Percentiles rank a stretch among this genome's conserved stretches.
phyloP scores from a whole-genome alignment of 2,797 vertebrate species.

The Monodelphis domestica region DNA sequence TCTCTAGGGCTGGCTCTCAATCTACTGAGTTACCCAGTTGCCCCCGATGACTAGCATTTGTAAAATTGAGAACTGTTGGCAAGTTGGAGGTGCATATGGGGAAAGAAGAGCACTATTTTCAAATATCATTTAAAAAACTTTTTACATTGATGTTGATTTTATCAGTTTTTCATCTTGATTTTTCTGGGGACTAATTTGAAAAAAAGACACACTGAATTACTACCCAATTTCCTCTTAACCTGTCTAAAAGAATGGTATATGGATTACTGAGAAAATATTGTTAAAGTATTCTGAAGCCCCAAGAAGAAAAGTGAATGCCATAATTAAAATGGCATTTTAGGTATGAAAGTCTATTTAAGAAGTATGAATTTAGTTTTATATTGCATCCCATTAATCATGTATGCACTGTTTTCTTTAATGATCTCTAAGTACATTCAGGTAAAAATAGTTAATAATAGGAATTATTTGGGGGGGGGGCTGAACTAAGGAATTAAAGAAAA shows the following conservation, averaged over 20 bases:
- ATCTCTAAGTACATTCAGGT: background rate
- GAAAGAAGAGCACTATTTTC: background rate
- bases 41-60: background rate
- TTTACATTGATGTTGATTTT: slow-evolving; percentile 12
- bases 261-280: background rate
- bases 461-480: background rate
- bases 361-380: background rate
- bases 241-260: background rate
- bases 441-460: background rate
- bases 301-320: background rate
- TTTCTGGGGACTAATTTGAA: slow-evolving; percentile 24
- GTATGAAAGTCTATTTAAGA: background rate
- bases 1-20: too few species aligned
- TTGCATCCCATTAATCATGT: background rate
- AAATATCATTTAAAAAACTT: slow-evolving; percentile 9
- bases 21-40: too few species aligned
- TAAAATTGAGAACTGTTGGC: background rate
- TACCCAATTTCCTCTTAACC: background rate
- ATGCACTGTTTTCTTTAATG: background rate
- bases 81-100: background rate
- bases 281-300: background rate
- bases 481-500: background rate
- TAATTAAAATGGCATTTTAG: background rate
- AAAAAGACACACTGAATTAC: background rate
- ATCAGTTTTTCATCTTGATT: background rate